Base-by-base conservation (phyloP, 1,140 invertebrate species). In the Lasioglossum baleicum region DNA sequence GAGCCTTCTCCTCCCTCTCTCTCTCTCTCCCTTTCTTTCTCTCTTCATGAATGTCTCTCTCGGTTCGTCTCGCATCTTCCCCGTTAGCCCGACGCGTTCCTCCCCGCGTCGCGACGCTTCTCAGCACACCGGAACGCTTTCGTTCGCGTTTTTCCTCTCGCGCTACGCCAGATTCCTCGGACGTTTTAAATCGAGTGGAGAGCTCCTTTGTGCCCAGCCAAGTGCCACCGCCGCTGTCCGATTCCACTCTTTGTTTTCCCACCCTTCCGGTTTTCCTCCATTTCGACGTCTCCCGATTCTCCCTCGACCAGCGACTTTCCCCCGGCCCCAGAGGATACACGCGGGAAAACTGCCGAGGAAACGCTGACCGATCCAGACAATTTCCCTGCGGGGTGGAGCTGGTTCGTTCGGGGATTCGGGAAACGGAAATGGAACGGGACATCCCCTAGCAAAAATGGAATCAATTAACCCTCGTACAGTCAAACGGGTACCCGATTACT, bases 111-210 rank as follows among this genome's bases (percentile, higher is more conserved):
- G 17, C 31, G 22, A 63, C 53, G 53, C 51, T 20, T 40, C 58
- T 22, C 53, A n/a, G 15, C 22, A 22, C 51, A 48, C 51, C 68
- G 63, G 79, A 75, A 68, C 65, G 26, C 53, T 68, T 48, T 80
- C 73, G 22, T 69, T 75, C 65, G 15, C 76, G 56, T 83, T 85
- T 85, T 80, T 68, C 65, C 48, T 69, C 48, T 51, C 61, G 70
- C 22, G 63, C 31, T 68, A 66, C 79, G 58, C 44, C 53, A 40
- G 74, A 69, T 80, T 80, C 68, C 68, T 48, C 60, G 44, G 53
- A 72, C 66, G 58, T 17, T 51, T 66, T 61, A 63, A 71, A 87
- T 88, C 61, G 72, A 35, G 44, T 31, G 51, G 61, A 73, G 70
- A 70, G 44, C 74, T 72, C 71, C 60, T 80, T 65, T 40, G 53